Evolutionary conservation across 2,888 invertebrate genomes (phyloP).

Genomic region (Drosophila hamatofila): DNA sequence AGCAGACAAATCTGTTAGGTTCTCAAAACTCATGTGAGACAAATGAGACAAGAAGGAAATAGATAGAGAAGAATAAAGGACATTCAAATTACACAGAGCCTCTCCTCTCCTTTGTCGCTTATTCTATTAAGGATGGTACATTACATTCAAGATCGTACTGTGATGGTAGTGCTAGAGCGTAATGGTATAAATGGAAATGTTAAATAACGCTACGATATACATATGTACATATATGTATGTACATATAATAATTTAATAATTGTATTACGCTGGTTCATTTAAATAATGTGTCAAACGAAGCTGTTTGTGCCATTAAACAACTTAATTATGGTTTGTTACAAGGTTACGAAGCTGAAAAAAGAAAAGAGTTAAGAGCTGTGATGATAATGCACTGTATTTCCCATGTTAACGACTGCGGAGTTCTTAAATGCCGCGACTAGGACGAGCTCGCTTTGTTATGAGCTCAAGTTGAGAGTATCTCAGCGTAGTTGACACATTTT

Average conservation of each 20-base stretch:
- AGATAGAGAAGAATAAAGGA: no score
- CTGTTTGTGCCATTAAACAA: conserved; percentile 48
- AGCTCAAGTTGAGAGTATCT: conserved; percentile 35
- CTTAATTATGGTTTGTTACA: conserved; percentile 62
- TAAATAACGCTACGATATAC: no score
- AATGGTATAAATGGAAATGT: no score
- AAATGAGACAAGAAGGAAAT: no score
- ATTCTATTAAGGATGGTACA: no score
- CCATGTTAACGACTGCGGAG: conserved; percentile 54
- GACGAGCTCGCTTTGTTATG: conserved; percentile 32
- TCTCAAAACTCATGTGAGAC: no score
- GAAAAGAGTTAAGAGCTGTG: conserved; percentile 29
- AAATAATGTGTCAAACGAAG: not conserved
- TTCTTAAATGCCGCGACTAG: conserved; percentile 32
- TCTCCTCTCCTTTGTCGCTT: no score
- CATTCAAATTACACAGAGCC: no score
- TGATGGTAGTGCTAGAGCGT: no score
- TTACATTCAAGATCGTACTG: no score
- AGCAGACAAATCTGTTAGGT: no score
- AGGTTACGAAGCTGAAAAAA: conserved; percentile 6
- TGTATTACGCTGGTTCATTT: not conserved
- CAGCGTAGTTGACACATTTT: conserved; percentile 68
- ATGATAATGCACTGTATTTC: conserved; percentile 51
- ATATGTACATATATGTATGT: not conserved
- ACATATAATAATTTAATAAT: not conserved